These are phyloP conservation scores for Trogon surrucura DNA, from an alignment of 2,113 vertebrate species.

Conservation along the genomic window DNA sequence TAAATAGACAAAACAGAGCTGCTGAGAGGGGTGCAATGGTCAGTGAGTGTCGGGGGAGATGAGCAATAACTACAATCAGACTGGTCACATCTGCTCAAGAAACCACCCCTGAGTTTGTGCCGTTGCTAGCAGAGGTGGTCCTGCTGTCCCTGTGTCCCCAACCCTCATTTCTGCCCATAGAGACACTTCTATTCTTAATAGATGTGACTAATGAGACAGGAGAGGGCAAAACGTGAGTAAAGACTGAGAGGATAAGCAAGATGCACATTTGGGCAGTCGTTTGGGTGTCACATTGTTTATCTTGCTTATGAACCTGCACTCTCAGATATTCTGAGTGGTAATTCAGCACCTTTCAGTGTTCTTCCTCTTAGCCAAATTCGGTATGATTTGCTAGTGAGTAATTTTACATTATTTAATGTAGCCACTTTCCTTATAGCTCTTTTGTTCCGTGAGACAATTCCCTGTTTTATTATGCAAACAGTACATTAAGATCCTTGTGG, in stretches of 20 bases:
- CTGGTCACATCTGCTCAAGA: no score
- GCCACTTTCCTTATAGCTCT: constrained; percentile 50
- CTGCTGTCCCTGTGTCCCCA: background rate
- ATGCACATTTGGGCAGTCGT: background rate
- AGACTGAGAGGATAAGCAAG: background rate
- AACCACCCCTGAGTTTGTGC: no score
- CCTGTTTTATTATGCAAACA: constrained; percentile 63
- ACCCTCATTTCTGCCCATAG: background rate
- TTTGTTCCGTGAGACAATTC: constrained; percentile 53
- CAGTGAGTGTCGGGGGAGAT: background rate
- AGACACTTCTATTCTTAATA: background rate
- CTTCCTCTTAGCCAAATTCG: background rate
- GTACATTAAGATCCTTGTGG: constrained; percentile 58
- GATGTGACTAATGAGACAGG: background rate
- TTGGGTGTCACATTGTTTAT: accelerated
- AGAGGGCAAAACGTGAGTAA: background rate
- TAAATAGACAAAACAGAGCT: background rate
- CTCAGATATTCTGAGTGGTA: background rate
- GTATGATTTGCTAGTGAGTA: constrained; percentile 18
- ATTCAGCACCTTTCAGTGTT: constrained; percentile 31
- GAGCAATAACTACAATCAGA: background rate
- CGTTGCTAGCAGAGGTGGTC: background rate
- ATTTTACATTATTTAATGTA: constrained; percentile 63
- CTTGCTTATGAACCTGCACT: background rate
- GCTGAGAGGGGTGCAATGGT: background rate